These are phyloP conservation scores for Acromyrmex charruanus DNA, from an alignment of 1,140 invertebrate species.

Conservation along the genomic window DNA sequence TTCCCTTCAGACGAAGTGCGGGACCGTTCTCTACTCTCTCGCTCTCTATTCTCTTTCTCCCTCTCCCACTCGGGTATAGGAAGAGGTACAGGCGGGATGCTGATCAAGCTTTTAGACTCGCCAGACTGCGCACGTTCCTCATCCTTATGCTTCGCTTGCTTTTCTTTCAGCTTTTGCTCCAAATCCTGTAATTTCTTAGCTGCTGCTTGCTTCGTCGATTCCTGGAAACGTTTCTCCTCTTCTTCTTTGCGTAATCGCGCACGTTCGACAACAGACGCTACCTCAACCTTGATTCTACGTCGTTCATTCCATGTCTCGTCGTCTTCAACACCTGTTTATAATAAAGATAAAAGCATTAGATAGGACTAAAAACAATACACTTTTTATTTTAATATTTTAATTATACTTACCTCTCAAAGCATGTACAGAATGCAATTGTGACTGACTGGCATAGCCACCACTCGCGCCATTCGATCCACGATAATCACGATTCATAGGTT, in stretches of 20 bases:
- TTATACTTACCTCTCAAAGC: constrained; percentile 79
- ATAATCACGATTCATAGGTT: constrained; percentile 79
- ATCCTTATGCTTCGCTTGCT: constrained; percentile 85
- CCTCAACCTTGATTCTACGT: constrained; percentile 90
- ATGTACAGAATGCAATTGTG: constrained; percentile 79
- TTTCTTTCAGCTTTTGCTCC: constrained; percentile 88
- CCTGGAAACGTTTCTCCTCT: constrained; percentile 92
- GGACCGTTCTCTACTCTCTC: constrained; percentile 84
- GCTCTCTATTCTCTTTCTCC: constrained; percentile 85
- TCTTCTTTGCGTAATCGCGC: constrained; percentile 93
- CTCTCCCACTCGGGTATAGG: constrained; percentile 88
- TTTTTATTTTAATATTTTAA: not conserved
- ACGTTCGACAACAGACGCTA: constrained; percentile 91
- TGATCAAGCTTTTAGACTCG: constrained; percentile 82
- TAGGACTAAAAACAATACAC: not conserved
- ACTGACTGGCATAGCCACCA: constrained; percentile 74
- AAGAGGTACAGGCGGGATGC: constrained; percentile 84
- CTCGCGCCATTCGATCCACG: constrained; percentile 79
- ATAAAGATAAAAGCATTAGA: not conserved
- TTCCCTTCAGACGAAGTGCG: constrained; percentile 87
- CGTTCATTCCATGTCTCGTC: constrained; percentile 92
- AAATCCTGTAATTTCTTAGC: constrained; percentile 89
- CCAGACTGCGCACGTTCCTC: constrained; percentile 80
- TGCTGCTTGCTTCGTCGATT: constrained; percentile 87
- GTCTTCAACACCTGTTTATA: constrained; percentile 87